Percentiles rank a stretch among this genome's conserved stretches.
Evolutionary conservation across 2,888 invertebrate species (phyloP).

Genomic region (Drosophila meridiana): DNA sequence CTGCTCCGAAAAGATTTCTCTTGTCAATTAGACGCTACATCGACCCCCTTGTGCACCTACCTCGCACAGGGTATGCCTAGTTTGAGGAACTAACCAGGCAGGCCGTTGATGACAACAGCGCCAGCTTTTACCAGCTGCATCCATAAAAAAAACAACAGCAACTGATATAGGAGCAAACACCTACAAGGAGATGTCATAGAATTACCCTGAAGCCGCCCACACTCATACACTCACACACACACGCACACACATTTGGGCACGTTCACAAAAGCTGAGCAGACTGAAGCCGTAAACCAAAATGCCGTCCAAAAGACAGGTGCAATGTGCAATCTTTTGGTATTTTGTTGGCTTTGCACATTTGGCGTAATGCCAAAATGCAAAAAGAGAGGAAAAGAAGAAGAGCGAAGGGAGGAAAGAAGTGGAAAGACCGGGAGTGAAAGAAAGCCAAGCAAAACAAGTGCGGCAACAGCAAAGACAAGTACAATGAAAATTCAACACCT

Average conservation of each 20-base stretch:
- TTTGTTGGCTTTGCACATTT: slow-evolving; percentile 83
- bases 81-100: slow-evolving; percentile 23
- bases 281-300: slow-evolving; percentile 67
- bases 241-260: slow-evolving; percentile 27
- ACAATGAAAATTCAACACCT: slow-evolving; percentile 81
- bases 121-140: slow-evolving; percentile 40
- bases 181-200: slow-evolving; percentile 61
- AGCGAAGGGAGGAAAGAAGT: neutral
- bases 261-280: slow-evolving; percentile 54
- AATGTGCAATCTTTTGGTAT: slow-evolving; percentile 79
- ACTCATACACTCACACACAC: slow-evolving; percentile 3
- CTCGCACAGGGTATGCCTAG: slow-evolving; percentile 19
- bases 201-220: slow-evolving; percentile 43
- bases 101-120: slow-evolving; percentile 28
- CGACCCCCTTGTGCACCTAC: neutral
- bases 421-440: slow-evolving; percentile 6
- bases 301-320: slow-evolving; percentile 73
- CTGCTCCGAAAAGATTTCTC: neutral
- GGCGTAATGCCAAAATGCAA: slow-evolving; percentile 80
- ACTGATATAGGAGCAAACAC: slow-evolving; percentile 29
- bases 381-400: slow-evolving; percentile 12
- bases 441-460: slow-evolving; percentile 64
- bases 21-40: neutral
- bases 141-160: slow-evolving; percentile 36
- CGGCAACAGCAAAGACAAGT: slow-evolving; percentile 72